These are phyloP conservation scores for Helicolenus hilgendorfi DNA, from an alignment of 2,797 vertebrate species.

Conservation along the genomic window DNA sequence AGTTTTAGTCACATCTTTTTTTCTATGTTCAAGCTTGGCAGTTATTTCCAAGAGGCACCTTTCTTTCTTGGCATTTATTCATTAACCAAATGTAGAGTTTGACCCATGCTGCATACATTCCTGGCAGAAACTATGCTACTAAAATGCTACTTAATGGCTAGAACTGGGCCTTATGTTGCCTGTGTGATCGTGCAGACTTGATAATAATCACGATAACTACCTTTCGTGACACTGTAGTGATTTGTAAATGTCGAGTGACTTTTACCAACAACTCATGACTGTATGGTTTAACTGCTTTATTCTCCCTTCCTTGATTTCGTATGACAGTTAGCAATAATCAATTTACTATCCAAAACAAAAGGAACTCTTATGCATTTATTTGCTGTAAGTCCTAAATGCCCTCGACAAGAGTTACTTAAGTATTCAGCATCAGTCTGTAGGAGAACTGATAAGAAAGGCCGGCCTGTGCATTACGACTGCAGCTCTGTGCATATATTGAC, in stretches of 20 bases:
- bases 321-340: not conserved
- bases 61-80: constrained; percentile 75
- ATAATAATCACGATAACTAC: not conserved
- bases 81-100: constrained; percentile 87
- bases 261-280: not conserved
- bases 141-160: not conserved
- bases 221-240: not conserved
- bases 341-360: not conserved
- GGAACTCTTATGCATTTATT: not conserved
- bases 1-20: not conserved
- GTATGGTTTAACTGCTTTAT: not conserved
- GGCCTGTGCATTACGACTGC: not conserved
- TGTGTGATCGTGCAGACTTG: not conserved
- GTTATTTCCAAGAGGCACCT: constrained; percentile 31
- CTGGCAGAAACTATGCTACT: constrained; percentile 10
- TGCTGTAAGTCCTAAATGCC: constrained; percentile 2
- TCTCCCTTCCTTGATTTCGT: not conserved
- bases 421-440: constrained; percentile 6
- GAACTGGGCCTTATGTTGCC: not conserved
- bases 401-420: not conserved
- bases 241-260: not conserved
- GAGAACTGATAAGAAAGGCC: constrained; percentile 54
- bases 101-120: constrained; percentile 73
- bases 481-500: constrained; percentile 36
- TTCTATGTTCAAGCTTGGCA: not conserved